A percentile compares a stretch with the other conserved stretches of the same genome.
Evolutionary conservation across 2,113 vertebrate species (phyloP).

Genomic region (Python bivittatus): DNA sequence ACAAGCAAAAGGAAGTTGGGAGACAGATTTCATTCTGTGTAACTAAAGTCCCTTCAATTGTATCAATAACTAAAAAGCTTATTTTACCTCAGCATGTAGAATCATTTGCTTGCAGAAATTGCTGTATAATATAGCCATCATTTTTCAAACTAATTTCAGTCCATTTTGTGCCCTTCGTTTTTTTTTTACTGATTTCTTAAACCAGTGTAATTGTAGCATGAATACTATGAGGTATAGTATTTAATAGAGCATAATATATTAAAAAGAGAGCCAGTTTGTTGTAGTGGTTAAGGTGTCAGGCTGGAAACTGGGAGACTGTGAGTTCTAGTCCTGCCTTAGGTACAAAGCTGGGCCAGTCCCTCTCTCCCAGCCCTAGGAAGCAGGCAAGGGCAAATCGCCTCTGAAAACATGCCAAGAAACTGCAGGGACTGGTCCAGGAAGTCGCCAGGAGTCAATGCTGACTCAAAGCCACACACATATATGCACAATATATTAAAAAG

Average conservation of each 20-base stretch:
- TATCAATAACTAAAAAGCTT: not conserved
- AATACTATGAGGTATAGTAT: slow-evolving; percentile 37
- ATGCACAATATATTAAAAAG: not conserved
- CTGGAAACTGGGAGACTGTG: not conserved
- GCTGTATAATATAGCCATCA: not conserved
- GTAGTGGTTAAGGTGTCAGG: not conserved
- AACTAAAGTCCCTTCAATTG: not conserved
- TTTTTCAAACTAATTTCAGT: slow-evolving; percentile 70
- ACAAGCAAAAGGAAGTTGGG: not conserved
- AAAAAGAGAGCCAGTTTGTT: not conserved
- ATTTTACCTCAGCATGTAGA: not conserved
- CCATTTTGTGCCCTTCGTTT: slow-evolving; percentile 60
- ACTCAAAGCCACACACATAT: not conserved
- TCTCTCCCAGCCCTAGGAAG: not conserved
- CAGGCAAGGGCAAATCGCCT: not conserved
- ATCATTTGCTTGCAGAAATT: not conserved
- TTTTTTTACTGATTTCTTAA: slow-evolving; percentile 58
- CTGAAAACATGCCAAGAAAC: not conserved
- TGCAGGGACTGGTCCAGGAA: not conserved
- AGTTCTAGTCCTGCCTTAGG: not conserved
- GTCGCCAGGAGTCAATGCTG: not conserved
- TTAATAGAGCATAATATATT: not conserved
- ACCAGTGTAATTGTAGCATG: slow-evolving; percentile 39
- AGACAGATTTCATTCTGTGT: not conserved
- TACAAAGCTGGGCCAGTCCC: not conserved